Percentiles rank a stretch among this genome's conserved stretches.
These are phyloP conservation scores for Psilopsiagon aurifrons DNA, from an alignment of 2,113 vertebrate genomes.

Conservation along the genomic window DNA sequence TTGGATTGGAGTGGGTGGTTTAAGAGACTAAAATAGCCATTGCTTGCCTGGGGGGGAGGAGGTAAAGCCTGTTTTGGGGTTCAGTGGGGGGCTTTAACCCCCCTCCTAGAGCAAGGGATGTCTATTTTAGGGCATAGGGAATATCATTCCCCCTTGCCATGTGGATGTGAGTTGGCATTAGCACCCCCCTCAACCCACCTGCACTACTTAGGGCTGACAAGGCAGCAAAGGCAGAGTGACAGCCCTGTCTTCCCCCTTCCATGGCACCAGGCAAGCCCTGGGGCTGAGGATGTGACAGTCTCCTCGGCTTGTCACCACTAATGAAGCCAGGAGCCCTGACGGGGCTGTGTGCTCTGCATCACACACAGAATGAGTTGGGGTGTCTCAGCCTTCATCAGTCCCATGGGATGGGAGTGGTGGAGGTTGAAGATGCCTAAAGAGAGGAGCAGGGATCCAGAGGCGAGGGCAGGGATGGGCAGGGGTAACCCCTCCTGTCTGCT, in stretches of 20 bases:
- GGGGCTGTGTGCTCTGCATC: not conserved
- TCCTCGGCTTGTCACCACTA: not conserved
- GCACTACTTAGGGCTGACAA: not conserved
- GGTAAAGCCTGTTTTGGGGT: not conserved
- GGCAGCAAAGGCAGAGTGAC: not conserved
- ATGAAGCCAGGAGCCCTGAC: not conserved
- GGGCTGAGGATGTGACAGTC: not conserved
- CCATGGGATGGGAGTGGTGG: not conserved
- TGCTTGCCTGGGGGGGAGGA: rapidly evolving
- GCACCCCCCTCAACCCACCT: not conserved
- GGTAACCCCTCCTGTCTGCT: not conserved
- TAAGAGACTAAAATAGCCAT: not conserved
- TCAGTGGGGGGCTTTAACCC: not conserved
- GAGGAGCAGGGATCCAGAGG: not conserved
- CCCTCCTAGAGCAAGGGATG: rapidly evolving
- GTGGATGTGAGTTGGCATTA: not conserved
- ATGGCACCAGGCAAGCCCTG: not conserved
- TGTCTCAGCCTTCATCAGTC: not conserved
- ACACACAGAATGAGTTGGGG: not conserved
- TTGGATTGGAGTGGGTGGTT: not conserved
- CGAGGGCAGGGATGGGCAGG: not conserved
- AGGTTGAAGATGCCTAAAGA: not conserved
- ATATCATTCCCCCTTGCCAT: rapidly evolving
- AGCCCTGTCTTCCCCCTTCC: not conserved
- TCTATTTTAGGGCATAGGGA: not conserved